Evolutionary conservation across 2,113 vertebrate species (phyloP), one percentile per base, ranked within the genome.

Genomic region (Sorex fumeus): DNA sequence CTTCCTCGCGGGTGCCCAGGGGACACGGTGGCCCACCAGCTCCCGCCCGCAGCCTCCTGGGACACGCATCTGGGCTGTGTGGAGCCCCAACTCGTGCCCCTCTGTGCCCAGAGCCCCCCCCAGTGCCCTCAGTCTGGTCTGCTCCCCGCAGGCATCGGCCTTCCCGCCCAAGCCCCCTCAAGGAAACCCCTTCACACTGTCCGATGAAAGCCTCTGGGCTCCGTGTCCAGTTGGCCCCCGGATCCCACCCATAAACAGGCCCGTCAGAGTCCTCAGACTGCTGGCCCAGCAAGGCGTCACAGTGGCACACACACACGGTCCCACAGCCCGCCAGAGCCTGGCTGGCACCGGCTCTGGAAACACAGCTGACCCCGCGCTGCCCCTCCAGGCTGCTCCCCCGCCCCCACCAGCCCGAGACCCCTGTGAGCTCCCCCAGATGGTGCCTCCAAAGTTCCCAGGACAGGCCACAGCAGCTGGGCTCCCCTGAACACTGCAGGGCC

Each of bases 171-270:
- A 66, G 64, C 27, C 6, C 27, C 25, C 25, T 8, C 21, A 53
- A 91, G 83, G 86, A 95, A 96, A 62, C 84, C 93, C 93, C 77
- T 94, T 88, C 76, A 87, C 96, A 88, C 93, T 90, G 84, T 88
- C 79, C 95, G 93, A 97, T 94, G 82, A 77, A 87, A 97, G 96
- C 97, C 91, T 97, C 96, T 96, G 97, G 96, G 96, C 84, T 93
- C 92, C 92, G 95, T 87, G 87, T 96, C 97, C 96, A 91, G 91
- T 94, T 97, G 96, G 95, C 97, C 89, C 74, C 18, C 16, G 9
- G 90, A 74, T 90, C 91, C 71, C 40, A 95, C 96, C 96, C 96
- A 97, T 97, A 97, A 98, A 97, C 97, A 97, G 81, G 93, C 94
- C 96, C 78, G 90, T 79, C 71, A 87, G 96, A 94, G 96, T 94